Base-by-base conservation (phyloP, 2,113 vertebrate genomes). In the Planiliza haematocheilus region DNA sequence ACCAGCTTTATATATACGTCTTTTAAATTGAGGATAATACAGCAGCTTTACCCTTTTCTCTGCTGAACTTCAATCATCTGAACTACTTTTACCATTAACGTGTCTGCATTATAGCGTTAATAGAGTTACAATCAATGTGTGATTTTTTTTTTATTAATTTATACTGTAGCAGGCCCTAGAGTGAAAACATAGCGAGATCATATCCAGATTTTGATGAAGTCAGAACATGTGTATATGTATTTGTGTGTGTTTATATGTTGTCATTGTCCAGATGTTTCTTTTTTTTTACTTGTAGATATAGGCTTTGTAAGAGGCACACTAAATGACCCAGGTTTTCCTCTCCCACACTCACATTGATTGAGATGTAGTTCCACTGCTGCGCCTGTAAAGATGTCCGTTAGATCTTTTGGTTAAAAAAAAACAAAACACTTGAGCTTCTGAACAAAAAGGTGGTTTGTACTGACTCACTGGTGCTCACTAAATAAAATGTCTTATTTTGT, bases 401-500 rank as follows among this genome's bases (percentile, higher is more conserved):
- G 21, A 64, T 51, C 66, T 70, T 56, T 37, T 81, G 41, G 24
- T 30, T 30, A 2, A 30, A 30, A 30, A 30, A 30, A 64, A 82
- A 86, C 39, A 59, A 84, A 78, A 30, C 24, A 82, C 81, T 84
- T 82, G 82, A 89, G 71, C 43, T 76, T 81, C 21, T 73, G 65
- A 84, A 48, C 41, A 69, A 78, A 74, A 57, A 73, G 9, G 71
- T 56, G 10, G 39, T 70, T 70, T 92, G 69, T 89, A 76, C 81
- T 84, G 83, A 82, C 81, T 81, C 63, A 87, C 82, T 88, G 83
- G 86, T 92, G 89, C 85, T 91, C 76, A 81, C 74, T 82, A 65
- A 93, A 93, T 93, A 93, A 93, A 92, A 90, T 85, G 82, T 87
- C 67, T 71, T 75, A 37, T 82, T 55, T 74, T 86, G 48, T 89